These are phyloP conservation scores for Drosophila neotestacea DNA, from an alignment of 2,888 invertebrate genomes.

Conservation along the genomic window DNA sequence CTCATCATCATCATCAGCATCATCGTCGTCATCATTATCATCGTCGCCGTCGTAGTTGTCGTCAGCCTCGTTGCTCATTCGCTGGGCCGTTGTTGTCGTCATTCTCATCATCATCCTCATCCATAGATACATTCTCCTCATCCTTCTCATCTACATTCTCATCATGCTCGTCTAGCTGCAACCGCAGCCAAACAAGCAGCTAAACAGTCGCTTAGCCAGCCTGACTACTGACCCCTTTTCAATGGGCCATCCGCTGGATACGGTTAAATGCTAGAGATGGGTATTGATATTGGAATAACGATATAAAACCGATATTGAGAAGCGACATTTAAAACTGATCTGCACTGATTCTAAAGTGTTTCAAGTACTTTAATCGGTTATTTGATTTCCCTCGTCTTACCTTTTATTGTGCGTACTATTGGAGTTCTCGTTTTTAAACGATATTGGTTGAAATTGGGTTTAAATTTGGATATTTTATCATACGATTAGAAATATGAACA, in stretches of 20 bases:
- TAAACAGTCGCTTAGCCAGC: conserved; percentile 78
- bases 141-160: conserved; percentile 10
- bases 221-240: conserved; percentile 78
- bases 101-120: conserved; percentile 23
- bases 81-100: conserved; percentile 42
- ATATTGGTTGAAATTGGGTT: no score
- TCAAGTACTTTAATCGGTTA: no score
- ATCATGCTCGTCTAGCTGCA: conserved; percentile 27
- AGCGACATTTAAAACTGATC: no score
- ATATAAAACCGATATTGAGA: no score
- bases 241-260: conserved; percentile 74
- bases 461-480: no score
- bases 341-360: no score
- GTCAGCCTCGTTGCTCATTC: conserved; percentile 70
- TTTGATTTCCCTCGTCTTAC: no score
- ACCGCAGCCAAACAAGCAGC: conserved; percentile 81
- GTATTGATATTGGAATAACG: no score
- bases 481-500: no score
- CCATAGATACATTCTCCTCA: conserved; percentile 5
- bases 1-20: conserved; percentile 64
- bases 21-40: conserved; percentile 49
- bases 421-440: no score
- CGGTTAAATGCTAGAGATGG: conserved; percentile 16
- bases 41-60: conserved; percentile 67
- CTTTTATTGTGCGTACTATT: no score